Evolutionary conservation across 2,888 invertebrate species (phyloP).

Genomic region (Oasisia sp.): DNA sequence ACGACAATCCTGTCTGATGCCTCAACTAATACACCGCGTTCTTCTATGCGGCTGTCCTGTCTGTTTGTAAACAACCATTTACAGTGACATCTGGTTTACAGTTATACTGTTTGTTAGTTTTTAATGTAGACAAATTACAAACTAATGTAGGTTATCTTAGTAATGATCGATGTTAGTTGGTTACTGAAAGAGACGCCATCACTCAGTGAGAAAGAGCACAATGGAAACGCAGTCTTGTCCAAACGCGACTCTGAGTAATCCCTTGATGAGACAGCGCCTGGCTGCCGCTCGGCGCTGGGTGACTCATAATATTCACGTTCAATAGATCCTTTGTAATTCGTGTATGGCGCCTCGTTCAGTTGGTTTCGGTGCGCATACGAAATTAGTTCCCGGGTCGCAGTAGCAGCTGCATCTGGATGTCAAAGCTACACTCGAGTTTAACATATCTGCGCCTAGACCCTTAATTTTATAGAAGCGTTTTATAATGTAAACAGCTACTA

Average conservation of each 20-base stretch:
- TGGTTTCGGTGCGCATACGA: background rate
- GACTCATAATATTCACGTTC: background rate
- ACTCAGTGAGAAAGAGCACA: background rate
- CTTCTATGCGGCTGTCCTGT: too few relatives aligned
- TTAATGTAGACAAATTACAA: too few relatives aligned
- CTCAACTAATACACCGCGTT: too few relatives aligned
- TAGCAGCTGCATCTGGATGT: background rate
- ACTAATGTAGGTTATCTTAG: background rate
- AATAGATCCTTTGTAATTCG: background rate
- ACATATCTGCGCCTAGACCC: background rate
- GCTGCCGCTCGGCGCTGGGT: background rate
- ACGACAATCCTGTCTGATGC: too few relatives aligned
- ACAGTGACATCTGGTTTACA: too few relatives aligned
- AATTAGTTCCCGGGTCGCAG: background rate
- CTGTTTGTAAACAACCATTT: too few relatives aligned
- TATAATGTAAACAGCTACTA: too few relatives aligned
- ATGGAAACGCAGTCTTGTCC: background rate
- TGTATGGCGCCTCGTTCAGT: background rate
- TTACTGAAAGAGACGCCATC: background rate
- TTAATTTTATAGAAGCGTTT: too few relatives aligned
- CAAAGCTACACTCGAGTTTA: background rate
- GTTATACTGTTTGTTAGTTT: too few relatives aligned
- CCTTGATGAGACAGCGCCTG: background rate
- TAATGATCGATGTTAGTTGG: background rate
- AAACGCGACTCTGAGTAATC: background rate